Conservation (phyloP, 2,888 invertebrate species). For the Papilio protenor region DNA sequence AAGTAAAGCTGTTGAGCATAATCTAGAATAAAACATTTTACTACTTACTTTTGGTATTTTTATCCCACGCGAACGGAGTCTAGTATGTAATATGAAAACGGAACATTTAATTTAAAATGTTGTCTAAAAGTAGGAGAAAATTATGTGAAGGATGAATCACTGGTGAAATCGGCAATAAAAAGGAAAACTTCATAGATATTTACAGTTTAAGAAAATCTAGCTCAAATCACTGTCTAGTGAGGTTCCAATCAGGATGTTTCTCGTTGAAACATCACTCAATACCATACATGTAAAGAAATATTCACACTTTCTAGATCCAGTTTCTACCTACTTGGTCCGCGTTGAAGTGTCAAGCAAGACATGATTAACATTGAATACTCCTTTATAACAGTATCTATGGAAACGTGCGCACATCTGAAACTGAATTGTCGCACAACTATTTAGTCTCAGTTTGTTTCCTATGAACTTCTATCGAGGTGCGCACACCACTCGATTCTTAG, state of each 20-base stretch:
- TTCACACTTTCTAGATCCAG: constrained; percentile 51
- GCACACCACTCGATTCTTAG: too few species aligned
- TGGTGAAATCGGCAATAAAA: not conserved
- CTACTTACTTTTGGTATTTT: too few species aligned
- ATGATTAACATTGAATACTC: constrained; percentile 24
- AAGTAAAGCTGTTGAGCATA: too few species aligned
- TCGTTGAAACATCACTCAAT: constrained; percentile 40
- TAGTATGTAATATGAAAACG: too few species aligned
- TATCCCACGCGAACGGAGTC: too few species aligned
- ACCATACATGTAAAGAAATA: constrained; percentile 47
- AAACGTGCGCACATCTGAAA: not conserved
- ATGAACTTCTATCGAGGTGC: too few species aligned
- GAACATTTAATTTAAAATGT: not conserved
- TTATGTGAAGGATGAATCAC: not conserved
- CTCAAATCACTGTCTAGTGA: not conserved
- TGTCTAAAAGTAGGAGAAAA: not conserved
- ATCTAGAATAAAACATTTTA: too few species aligned
- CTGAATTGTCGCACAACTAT: not conserved
- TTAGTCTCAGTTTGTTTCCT: too few species aligned
- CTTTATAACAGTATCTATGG: constrained; percentile 13
- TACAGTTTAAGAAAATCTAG: constrained; percentile 9
- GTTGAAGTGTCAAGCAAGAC: constrained; percentile 14
- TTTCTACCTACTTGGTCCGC: constrained; percentile 13
- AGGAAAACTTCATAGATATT: not conserved
- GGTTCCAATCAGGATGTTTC: constrained; percentile 1